A percentile compares a stretch with the other conserved stretches of the same genome.
Evolutionary conservation across 2,113 vertebrate species (phyloP).

Genomic region (Apodemus speciosus): DNA sequence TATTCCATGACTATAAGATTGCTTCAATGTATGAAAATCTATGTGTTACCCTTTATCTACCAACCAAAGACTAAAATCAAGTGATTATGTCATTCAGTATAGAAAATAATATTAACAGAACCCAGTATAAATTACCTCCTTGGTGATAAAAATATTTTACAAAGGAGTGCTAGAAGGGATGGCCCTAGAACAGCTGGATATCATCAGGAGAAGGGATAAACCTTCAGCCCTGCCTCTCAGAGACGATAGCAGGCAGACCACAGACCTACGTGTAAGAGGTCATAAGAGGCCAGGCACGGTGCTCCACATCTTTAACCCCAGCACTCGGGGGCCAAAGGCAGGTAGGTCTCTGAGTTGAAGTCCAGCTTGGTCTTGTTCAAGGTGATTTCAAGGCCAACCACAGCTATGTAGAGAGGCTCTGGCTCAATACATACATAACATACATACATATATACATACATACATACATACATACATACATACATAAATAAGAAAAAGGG

Average conservation of each 20-base stretch:
- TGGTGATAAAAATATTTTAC: neutral
- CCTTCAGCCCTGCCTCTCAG: neutral
- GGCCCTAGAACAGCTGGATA: neutral
- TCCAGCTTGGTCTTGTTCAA: neutral
- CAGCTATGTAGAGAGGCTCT: neutral
- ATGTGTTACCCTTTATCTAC: neutral
- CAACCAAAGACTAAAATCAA: neutral
- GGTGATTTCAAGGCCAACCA: neutral
- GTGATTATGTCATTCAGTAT: neutral
- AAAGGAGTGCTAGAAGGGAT: neutral
- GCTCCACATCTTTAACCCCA: neutral
- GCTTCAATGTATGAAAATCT: neutral
- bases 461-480: too few relatives aligned
- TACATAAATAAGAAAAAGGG: neutral
- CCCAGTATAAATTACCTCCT: too few relatives aligned
- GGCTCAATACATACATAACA: too few relatives aligned
- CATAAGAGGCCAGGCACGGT: neutral
- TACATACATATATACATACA: too few relatives aligned
- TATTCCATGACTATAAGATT: neutral
- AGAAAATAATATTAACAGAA: neutral
- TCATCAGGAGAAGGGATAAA: neutral
- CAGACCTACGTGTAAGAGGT: neutral
- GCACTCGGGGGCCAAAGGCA: neutral
- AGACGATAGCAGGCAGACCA: neutral
- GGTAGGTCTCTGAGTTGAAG: neutral